Base-by-base conservation (phyloP, 2,113 vertebrate genomes). In the Podarcis muralis region DNA sequence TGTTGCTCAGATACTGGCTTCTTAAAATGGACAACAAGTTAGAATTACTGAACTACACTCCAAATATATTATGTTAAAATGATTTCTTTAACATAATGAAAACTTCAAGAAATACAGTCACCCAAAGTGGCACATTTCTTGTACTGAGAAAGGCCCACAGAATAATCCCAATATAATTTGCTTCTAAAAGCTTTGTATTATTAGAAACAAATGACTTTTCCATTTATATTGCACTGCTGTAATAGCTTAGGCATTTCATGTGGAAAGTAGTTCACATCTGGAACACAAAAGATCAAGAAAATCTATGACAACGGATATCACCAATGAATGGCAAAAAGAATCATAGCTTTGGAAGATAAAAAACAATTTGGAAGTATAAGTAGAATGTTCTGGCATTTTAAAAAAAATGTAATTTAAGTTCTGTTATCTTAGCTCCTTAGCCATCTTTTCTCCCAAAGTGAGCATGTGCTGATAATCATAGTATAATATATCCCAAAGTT, bases 91-190 rank as follows among this genome's bases (percentile, higher is more conserved):
- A 59, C 18, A 53, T 32, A 15, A 81, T 20, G 35, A n/a, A 62
- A 62, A 62, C 16, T n/a, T 84, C 40, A 53, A 72, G 30, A 72
- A 84, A 23, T 35, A 53, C 40, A 68, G n/a, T 72, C 7, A n/a
- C 68, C n/a, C n/a, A 72, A 84, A 57, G 1, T 35, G 25, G 43
- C n/a, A 48, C 30, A 22, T 71, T 72, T 72, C 9, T 32, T 72
- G 23, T 25, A 86, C 59, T 92, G 81, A 68, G 83, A 68, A 86
- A 88, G 93, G 65, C 30, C 78, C 77, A 48, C 85, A 87, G 37
- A 92, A 76, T 5, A 88, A 92, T 87, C 80, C 32, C 43, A 72
- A 82, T 74, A 66, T 79, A 90, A 86, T 92, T 90, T 16, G 88
- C 86, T 95, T 91, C 76, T 30, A 48, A 25, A 59, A 92, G 53